phyloP scores from a whole-genome alignment of 2,113 vertebrate genomes.

The Agapornis roseicollis region DNA sequence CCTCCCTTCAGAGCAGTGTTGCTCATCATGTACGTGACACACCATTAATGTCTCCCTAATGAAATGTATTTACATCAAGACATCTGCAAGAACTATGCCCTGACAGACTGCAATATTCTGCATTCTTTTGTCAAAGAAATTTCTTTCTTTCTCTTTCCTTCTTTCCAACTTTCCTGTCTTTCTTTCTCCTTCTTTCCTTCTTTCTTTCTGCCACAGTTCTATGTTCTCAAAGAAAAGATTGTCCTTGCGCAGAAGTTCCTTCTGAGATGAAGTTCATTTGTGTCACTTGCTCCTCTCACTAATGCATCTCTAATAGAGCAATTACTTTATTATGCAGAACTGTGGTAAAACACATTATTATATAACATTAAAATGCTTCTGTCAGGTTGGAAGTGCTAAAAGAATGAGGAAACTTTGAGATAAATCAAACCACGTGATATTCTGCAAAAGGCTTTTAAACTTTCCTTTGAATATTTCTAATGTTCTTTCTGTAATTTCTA shows the following conservation, averaged over 20 bases:
- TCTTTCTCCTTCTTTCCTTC: background rate
- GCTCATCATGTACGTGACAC: background rate
- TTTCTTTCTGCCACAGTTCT: background rate
- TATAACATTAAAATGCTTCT: slow-evolving; percentile 59
- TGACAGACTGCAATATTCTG: background rate
- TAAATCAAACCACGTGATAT: slow-evolving; percentile 56
- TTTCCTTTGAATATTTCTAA: slow-evolving; percentile 42
- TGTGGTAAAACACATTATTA: slow-evolving; percentile 35
- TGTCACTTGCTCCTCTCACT: slow-evolving; percentile 57
- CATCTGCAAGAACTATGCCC: background rate
- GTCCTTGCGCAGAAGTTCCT: slow-evolving; percentile 50
- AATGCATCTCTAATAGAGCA: slow-evolving; percentile 67
- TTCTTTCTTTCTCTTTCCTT: background rate
- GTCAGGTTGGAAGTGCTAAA: slow-evolving; percentile 50
- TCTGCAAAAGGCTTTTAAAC: slow-evolving; percentile 41
- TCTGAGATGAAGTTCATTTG: slow-evolving; percentile 39
- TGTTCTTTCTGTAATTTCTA: slow-evolving; percentile 49
- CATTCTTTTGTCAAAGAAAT: slow-evolving; percentile 19
- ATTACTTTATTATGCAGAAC: slow-evolving; percentile 60
- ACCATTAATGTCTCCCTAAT: background rate
- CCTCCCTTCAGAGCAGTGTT: background rate
- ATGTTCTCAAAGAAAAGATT: slow-evolving; percentile 32
- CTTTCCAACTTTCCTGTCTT: background rate
- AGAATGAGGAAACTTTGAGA: slow-evolving; percentile 53
- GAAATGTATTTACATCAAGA: background rate